Conservation (phyloP, 2,113 vertebrate genomes). For the Phasianus colchicus region DNA sequence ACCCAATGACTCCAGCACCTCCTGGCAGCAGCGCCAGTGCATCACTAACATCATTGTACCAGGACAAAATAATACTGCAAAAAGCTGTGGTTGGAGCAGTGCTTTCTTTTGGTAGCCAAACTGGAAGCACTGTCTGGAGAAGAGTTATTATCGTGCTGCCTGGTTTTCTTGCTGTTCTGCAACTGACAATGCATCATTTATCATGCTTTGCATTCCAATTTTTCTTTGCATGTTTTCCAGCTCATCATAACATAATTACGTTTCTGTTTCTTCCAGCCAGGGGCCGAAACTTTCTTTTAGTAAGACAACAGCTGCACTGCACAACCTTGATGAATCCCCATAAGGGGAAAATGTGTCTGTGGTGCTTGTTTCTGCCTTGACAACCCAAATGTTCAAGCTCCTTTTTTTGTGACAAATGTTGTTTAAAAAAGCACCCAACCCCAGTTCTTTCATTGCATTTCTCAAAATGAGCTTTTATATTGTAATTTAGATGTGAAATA, state of each 20-base stretch:
- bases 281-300: slow-evolving; percentile 66
- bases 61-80: neutral
- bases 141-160: slow-evolving; percentile 14
- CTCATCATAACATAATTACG: slow-evolving; percentile 78
- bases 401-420: slow-evolving; percentile 44
- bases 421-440: slow-evolving; percentile 48
- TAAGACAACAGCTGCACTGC: slow-evolving; percentile 74
- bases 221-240: slow-evolving; percentile 72
- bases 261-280: slow-evolving; percentile 71
- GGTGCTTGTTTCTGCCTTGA: slow-evolving; percentile 64
- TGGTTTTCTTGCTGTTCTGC: slow-evolving; percentile 47
- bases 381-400: slow-evolving; percentile 58
- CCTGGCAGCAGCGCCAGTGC: too few relatives aligned
- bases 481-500: slow-evolving; percentile 62
- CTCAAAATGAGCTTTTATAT: slow-evolving; percentile 25
- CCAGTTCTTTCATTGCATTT: slow-evolving; percentile 5
- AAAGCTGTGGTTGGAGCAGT: neutral
- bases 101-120: slow-evolving; percentile 51
- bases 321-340: slow-evolving; percentile 74
- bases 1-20: too few relatives aligned
- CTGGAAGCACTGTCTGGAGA: slow-evolving; percentile 46
- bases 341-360: slow-evolving; percentile 61
- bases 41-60: neutral
- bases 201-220: slow-evolving; percentile 70
- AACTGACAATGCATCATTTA: slow-evolving; percentile 63